Evolutionary conservation across 2,888 invertebrate species (phyloP), one percentile per base, ranked within the genome.

Genomic region (Mythimna lalbum): DNA sequence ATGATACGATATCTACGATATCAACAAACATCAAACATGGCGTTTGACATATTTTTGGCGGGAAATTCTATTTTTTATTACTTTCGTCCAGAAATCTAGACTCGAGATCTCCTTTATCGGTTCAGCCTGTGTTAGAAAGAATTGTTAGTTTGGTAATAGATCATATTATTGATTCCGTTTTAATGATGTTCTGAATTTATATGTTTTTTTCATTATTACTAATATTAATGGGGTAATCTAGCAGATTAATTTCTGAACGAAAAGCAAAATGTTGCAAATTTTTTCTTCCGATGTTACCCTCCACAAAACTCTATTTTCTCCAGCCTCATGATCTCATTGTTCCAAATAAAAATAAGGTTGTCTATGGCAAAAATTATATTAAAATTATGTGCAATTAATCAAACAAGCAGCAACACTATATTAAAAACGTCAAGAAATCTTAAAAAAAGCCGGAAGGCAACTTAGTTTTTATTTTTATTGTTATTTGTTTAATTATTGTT

Each of bases 341-440:
- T 82, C 74, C 74, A 56, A 69, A 84, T 80, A 82, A 81, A 83
- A 82, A 85, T 73, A 82, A 61, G 64, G 55, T 88, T 87, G 90
- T 91, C 91, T 91, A 87, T 91, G 91, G 87, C 77, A 79, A 85
- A 86, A 85, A 87, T 87, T 90, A 90, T 89, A 88, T 86, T 92
- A 90, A 90, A 92, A 90, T 92, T 91, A 93, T 92, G 92, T 90
- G 91, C 92, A 94, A 95, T 94, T 94, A 95, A 91, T 91, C 90
- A 90, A 88, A 86, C 84, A 84, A 86, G 92, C 93, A 93, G 94
- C 94, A 95, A 95, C 95, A 94, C 95, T 92, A 90, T 91, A 92
- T 93, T 92, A 91, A 91, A 94, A 94, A 95, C 91, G 95, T 95
- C 95, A 95, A 95, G 94, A 93, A 88, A 92, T 87, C 76, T 84